Evolutionary conservation across 1,140 invertebrate species (phyloP), one percentile per base, ranked within the genome.

Genomic region (Acromyrmex heyeri): DNA sequence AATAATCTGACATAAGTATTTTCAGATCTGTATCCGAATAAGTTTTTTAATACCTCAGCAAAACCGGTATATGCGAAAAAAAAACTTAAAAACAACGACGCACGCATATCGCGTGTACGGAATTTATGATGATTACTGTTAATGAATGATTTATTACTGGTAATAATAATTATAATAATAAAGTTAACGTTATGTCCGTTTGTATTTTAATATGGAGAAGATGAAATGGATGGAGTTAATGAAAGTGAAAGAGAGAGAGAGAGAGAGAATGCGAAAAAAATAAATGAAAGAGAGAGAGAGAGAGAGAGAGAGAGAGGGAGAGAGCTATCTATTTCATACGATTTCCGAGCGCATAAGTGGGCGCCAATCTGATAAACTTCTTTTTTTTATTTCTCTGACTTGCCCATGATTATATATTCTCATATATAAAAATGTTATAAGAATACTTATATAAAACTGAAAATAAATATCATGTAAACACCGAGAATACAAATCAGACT

Each of bases 391-490:
- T 92, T 93, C 87, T 92, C 82, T 90, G 89, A 93, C 88, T 92
- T 92, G 91, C 88, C 92, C 90, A 83, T 90, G 85, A 87, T 81
- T 92, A 92, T 90, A 92, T 93, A 93, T 93, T 89, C 90, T 87
- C 86, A 88, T 88, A 91, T 92, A 88, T 90, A 90, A 90, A 90
- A 77, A 90, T 92, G 88, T 92, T 91, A 89, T 86, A 92, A 88
- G 82, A 78, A 88, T 91, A 92, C 79, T 76, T 88, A 90, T 91
- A 91, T 91, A 55, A 91, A 89, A 86, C 65, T 85, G 86, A 88
- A 90, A 92, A 92, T 92, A 92, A 92, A 92, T 90, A 92, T 90
- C 81, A 88, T 92, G 89, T 92, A 92, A 91, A 92, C 91, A 85
- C 86, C 89, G 85, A 86, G 85, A 87, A 86, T 78, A 75, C 10